Percentiles rank a stretch among this genome's conserved stretches.
Evolutionary conservation across 2,113 vertebrate genomes (phyloP).

Genomic region (Apaloderma vittatum): DNA sequence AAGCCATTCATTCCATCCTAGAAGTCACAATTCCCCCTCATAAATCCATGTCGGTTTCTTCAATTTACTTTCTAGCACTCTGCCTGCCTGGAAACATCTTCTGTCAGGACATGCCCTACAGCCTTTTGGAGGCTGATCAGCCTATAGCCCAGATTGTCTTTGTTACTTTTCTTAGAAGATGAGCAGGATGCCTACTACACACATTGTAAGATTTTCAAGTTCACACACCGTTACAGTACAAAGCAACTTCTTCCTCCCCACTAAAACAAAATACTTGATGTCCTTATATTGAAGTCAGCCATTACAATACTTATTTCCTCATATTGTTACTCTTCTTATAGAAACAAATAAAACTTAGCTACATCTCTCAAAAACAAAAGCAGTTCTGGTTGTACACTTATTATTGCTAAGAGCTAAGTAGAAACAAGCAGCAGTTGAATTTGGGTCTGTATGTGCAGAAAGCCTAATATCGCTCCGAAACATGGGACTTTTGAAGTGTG

Average conservation of each 20-base stretch:
- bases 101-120: neutral
- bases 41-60: neutral
- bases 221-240: accelerated
- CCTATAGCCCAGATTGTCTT: neutral
- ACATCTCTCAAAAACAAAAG: neutral
- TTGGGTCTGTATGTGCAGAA: neutral
- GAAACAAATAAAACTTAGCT: neutral
- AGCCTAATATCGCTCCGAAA: neutral
- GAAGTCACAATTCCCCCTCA: neutral
- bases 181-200: neutral
- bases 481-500: neutral
- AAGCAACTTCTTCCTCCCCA: neutral
- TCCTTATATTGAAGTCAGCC: neutral
- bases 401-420: neutral
- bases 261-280: neutral
- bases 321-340: neutral
- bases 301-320: neutral
- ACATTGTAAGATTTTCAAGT: neutral
- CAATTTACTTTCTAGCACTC: neutral
- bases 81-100: neutral
- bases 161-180: neutral
- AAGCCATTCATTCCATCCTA: neutral
- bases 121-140: neutral
- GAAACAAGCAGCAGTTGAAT: neutral
- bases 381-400: neutral